A percentile compares a stretch with the other conserved stretches of the same genome.
Conservation (phyloP, 2,888 invertebrate genomes). For the Parnassius apollo region DNA sequence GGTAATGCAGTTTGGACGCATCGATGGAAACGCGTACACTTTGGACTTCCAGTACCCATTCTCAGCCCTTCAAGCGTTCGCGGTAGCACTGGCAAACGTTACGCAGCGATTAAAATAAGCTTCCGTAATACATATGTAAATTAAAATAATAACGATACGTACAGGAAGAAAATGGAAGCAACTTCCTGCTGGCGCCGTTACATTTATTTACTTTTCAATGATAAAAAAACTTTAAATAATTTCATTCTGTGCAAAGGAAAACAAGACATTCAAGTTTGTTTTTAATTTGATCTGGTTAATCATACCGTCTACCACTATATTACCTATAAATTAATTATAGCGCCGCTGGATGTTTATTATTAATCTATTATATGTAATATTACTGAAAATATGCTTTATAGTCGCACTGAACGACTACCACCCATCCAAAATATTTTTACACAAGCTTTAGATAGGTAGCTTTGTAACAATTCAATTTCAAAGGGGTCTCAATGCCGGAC, state of each 20-base stretch:
- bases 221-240: too few species aligned
- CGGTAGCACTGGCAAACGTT: slow-evolving; percentile 97
- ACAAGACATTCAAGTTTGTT: too few species aligned
- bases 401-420: slow-evolving; percentile 19
- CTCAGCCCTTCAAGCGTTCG: slow-evolving; percentile 98
- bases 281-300: too few species aligned
- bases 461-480: slow-evolving; percentile 57
- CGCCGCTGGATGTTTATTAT: slow-evolving; percentile 9
- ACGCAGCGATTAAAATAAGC: slow-evolving; percentile 95
- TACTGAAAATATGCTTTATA: slow-evolving; percentile 24
- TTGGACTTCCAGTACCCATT: slow-evolving; percentile 99
- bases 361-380: slow-evolving; percentile 15
- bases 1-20: slow-evolving; percentile 99
- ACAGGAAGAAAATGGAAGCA: slow-evolving; percentile 1
- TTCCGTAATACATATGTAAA: slow-evolving; percentile 14
- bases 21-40: slow-evolving; percentile 99
- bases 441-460: slow-evolving; percentile 69
- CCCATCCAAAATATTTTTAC: slow-evolving; percentile 54
- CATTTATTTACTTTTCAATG: neutral
- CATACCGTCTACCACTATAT: too few species aligned
- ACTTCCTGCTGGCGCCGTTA: slow-evolving; percentile 11
- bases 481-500: slow-evolving; percentile 39
- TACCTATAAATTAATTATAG: neutral
- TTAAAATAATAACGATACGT: neutral
- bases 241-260: too few species aligned